A percentile compares a stretch with the other conserved stretches of the same genome.
Evolutionary conservation across 2,113 vertebrate species (phyloP).

Genomic region (Chionis minor): DNA sequence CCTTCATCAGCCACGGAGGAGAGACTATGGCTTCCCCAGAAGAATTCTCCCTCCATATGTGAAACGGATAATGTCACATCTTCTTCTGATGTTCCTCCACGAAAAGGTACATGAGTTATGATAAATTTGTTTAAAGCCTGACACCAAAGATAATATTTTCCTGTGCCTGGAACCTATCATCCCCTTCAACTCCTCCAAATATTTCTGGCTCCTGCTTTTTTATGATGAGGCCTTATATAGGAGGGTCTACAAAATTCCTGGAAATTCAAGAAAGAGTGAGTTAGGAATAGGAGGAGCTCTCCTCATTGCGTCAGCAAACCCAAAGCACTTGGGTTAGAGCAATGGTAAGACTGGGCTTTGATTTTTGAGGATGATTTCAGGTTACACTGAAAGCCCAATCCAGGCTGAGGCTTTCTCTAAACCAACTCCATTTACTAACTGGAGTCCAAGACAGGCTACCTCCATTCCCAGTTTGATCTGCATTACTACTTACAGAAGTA

Average conservation of each 20-base stretch:
- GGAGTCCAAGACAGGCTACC: neutral
- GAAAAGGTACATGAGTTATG: neutral
- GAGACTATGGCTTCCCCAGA: neutral
- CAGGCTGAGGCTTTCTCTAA: neutral
- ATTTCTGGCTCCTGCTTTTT: neutral
- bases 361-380: neutral
- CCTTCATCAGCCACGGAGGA: neutral
- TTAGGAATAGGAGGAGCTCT: neutral
- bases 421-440: neutral
- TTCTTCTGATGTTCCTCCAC: neutral
- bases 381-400: neutral
- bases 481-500: neutral
- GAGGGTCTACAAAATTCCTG: neutral
- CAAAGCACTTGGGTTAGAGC: neutral
- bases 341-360: neutral
- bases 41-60: neutral
- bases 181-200: neutral
- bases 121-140: neutral
- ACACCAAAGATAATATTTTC: neutral
- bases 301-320: neutral
- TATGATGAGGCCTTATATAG: neutral
- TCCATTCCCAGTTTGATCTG: neutral
- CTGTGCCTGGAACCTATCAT: neutral
- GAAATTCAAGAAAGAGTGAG: neutral
- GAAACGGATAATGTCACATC: neutral